These are phyloP conservation scores for Ctenicera cuprea DNA, from an alignment of 2,888 invertebrate genomes.

Conservation along the genomic window DNA sequence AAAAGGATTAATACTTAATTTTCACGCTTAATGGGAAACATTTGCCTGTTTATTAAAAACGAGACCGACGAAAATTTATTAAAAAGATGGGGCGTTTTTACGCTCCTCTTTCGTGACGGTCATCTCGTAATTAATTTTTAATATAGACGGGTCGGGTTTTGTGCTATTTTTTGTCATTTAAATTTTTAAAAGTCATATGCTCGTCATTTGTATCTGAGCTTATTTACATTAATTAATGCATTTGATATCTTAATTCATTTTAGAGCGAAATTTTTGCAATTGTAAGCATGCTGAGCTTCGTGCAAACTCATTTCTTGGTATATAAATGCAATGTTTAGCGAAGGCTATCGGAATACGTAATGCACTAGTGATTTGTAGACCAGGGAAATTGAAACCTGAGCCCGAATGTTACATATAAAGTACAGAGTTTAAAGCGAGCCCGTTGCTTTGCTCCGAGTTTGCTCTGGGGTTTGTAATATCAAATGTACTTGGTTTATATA, in stretches of 20 bases:
- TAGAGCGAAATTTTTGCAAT: not conserved
- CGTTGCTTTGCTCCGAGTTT: not conserved
- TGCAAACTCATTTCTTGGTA: conserved; percentile 37
- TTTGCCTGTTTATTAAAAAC: conserved; percentile 49
- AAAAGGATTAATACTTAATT: conserved; percentile 54
- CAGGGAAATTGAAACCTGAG: conserved; percentile 52
- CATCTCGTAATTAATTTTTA: conserved; percentile 49
- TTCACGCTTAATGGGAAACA: conserved; percentile 51
- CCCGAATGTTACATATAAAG: conserved; percentile 42
- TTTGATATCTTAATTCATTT: conserved; percentile 24
- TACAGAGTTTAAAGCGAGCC: conserved; percentile 27
- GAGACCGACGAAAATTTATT: conserved; percentile 47
- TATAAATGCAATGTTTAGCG: conserved; percentile 47
- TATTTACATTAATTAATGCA: conserved; percentile 19
- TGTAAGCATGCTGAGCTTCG: not conserved
- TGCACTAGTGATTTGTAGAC: conserved; percentile 46
- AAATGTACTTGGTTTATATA: not conserved
- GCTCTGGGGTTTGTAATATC: conserved; percentile 2
- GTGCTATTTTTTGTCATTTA: conserved; percentile 38
- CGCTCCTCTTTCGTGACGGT: conserved; percentile 45
- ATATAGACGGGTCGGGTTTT: conserved; percentile 39
- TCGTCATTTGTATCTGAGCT: conserved; percentile 15
- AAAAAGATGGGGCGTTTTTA: conserved; percentile 48
- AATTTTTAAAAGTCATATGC: conserved; percentile 34
- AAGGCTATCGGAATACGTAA: conserved; percentile 47